phyloP scores from a whole-genome alignment of 2,113 vertebrate species.

The Paramormyrops kingsleyae region DNA sequence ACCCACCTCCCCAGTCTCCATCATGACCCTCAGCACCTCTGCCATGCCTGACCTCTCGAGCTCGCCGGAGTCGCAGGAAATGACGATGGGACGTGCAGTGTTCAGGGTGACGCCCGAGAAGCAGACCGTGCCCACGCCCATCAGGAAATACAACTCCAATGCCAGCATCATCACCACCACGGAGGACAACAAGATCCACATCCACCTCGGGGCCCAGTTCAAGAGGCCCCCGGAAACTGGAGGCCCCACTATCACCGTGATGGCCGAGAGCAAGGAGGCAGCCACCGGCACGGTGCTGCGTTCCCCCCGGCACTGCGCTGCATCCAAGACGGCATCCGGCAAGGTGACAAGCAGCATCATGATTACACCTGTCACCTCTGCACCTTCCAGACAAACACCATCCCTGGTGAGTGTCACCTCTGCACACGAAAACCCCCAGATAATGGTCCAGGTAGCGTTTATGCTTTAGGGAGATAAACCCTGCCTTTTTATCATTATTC shows the following conservation, averaged over 20 bases:
- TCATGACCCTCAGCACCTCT: constrained; percentile 78
- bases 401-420: constrained; percentile 65
- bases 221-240: constrained; percentile 63
- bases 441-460: not conserved
- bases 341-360: constrained; percentile 93
- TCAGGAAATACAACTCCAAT: constrained; percentile 77
- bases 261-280: constrained; percentile 75
- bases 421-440: not conserved
- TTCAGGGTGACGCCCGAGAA: constrained; percentile 95
- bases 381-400: constrained; percentile 72
- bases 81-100: constrained; percentile 84
- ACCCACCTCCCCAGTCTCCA: constrained; percentile 77
- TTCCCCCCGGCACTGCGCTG: constrained; percentile 75
- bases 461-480: not conserved
- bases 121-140: constrained; percentile 72
- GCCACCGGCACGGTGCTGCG: constrained; percentile 85
- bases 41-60: constrained; percentile 62
- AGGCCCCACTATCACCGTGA: constrained; percentile 72
- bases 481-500: not conserved
- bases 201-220: constrained; percentile 81
- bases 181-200: constrained; percentile 95
- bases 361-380: constrained; percentile 78
- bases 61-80: constrained; percentile 75
- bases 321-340: constrained; percentile 60
- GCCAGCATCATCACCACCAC: constrained; percentile 81